Base-by-base conservation (phyloP, 2,113 vertebrate species). In the Myotis davidii region DNA sequence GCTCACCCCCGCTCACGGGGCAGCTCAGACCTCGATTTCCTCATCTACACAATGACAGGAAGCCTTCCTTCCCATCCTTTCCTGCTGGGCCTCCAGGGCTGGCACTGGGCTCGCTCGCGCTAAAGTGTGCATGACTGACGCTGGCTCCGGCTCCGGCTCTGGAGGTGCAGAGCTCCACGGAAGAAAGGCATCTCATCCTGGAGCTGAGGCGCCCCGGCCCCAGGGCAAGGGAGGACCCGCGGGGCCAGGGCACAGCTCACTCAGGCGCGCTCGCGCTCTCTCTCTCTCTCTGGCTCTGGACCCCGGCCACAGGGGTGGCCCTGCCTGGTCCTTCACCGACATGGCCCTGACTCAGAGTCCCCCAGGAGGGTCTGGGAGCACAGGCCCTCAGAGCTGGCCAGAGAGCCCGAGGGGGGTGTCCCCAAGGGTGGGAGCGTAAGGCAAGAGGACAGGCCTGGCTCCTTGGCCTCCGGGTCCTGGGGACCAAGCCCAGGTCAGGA, bases 321-420 rank as follows among this genome's bases (percentile, higher is more conserved):
- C 14, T 3, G 69, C 14, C 37, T 1, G 0, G 1, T 0, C 52
- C 70, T 77, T 2, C 0, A 2, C 48, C 39, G 0, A 0, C 1
- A 2, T 4, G 2, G 7, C 7, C 2, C 25, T 5, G 67, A 13
- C 39, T 78, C 79, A 4, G 18, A 7, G 59, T 4, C 54, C 76
- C 29, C 10, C 4, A 9, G 52, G 13, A 27, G 6, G 21, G 32
- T 21, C 67, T 12, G 42, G 48, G 5, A 12, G 88, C 70, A 6
- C 34, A 18, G 92, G 27, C 20, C 21, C 87, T 29, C n/a, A 1
- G 50, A 64, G 10, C 34, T 1, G 3, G 32, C 48, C 2, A 0
- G 20, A 39, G 25, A 14, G 72, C 23, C 7, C 0, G 0, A 5
- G 18, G 48, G 0, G 0, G 7, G 27, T 21, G 17, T 18, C 45